These are phyloP conservation scores for Forbesichthys agassizii DNA, from an alignment of 2,113 vertebrate genomes.

Conservation along the genomic window DNA sequence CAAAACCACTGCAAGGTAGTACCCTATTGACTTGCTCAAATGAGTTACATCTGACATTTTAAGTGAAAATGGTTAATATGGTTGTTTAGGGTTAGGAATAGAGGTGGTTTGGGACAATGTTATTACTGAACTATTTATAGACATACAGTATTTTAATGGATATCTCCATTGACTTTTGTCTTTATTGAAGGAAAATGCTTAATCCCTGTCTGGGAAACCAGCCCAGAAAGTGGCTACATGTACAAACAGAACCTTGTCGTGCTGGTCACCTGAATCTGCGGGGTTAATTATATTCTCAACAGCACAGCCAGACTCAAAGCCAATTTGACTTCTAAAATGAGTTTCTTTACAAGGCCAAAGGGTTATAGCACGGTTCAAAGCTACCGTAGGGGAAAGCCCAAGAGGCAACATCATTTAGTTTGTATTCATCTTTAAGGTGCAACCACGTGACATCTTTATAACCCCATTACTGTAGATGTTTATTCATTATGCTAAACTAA, in stretches of 20 bases:
- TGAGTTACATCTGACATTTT: too few relatives aligned
- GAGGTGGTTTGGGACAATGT: too few relatives aligned
- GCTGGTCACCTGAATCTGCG: background rate
- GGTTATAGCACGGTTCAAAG: slow-evolving; percentile 38
- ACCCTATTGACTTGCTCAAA: too few relatives aligned
- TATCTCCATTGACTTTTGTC: too few relatives aligned
- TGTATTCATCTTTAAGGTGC: slow-evolving; percentile 34
- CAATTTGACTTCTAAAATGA: slow-evolving; percentile 45
- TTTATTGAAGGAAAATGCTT: too few relatives aligned
- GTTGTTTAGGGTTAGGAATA: too few relatives aligned
- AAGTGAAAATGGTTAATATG: too few relatives aligned
- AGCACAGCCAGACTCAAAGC: slow-evolving; percentile 7
- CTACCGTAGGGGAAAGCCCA: slow-evolving; percentile 18
- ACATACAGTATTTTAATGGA: too few relatives aligned
- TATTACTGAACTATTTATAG: too few relatives aligned
- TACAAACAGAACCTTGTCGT: background rate
- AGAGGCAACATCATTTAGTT: slow-evolving; percentile 9
- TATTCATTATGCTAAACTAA: slow-evolving; percentile 44
- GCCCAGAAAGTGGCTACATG: too few relatives aligned
- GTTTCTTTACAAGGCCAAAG: slow-evolving; percentile 22
- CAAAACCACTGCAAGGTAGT: too few relatives aligned
- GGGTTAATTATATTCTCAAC: slow-evolving; percentile 26
- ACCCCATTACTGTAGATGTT: slow-evolving; percentile 32
- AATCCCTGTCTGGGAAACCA: too few relatives aligned
- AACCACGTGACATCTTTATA: slow-evolving; percentile 20